A percentile compares a stretch with the other conserved stretches of the same genome.
These are phyloP conservation scores for Metallyticus violacea DNA, from an alignment of 2,888 invertebrate species.

Conservation along the genomic window DNA sequence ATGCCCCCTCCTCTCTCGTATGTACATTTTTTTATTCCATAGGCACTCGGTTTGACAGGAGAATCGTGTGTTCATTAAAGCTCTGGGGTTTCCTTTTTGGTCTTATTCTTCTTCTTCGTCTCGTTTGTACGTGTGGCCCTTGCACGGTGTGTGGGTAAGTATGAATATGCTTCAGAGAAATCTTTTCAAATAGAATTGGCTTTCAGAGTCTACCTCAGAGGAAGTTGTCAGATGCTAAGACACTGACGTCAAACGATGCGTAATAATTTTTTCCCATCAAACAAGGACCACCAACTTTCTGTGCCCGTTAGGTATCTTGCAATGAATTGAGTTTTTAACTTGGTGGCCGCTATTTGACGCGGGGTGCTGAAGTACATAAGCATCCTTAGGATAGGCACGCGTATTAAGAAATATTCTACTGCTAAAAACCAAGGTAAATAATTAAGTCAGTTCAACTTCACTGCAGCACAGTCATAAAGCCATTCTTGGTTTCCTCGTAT, in stretches of 20 bases:
- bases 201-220: neutral
- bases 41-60: neutral
- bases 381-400: neutral
- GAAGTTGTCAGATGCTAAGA: neutral
- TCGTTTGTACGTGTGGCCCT: neutral
- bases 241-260: neutral
- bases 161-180: neutral
- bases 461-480: no score
- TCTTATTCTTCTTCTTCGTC: neutral
- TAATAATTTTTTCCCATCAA: neutral
- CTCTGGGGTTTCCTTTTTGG: conserved; percentile 4
- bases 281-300: neutral
- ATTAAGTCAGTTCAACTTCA: no score
- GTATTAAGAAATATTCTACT: neutral
- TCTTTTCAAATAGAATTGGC: neutral
- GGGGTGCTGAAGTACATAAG: neutral
- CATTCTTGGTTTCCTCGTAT: no score
- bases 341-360: neutral
- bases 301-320: neutral
- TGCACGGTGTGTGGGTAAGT: neutral
- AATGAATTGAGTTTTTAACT: neutral
- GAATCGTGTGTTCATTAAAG: conserved; percentile 14
- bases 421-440: no score
- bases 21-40: neutral
- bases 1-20: neutral